Conservation (phyloP, 2,797 vertebrate species). For the Passerculus sandwichensis region DNA sequence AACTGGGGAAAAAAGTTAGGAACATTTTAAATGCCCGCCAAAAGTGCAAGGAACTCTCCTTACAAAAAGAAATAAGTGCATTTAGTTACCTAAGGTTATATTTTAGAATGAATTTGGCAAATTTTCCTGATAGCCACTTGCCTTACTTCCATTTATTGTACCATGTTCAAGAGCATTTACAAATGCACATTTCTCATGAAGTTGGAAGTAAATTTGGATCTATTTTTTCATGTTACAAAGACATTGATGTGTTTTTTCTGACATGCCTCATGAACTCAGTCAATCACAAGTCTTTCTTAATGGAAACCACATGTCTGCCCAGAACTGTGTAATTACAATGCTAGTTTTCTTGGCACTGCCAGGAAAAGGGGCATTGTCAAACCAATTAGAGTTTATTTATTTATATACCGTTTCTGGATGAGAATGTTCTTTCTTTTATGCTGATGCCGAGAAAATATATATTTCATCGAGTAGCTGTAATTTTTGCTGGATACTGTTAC, state of each 20-base stretch:
- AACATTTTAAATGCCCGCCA: slow-evolving; percentile 48
- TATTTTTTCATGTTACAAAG: slow-evolving; percentile 77
- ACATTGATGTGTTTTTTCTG: slow-evolving; percentile 83
- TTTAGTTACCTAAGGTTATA: slow-evolving; percentile 18
- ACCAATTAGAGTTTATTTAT: slow-evolving; percentile 88
- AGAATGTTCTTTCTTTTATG: slow-evolving; percentile 82
- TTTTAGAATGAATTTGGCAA: not conserved
- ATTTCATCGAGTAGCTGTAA: slow-evolving; percentile 77
- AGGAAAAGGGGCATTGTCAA: slow-evolving; percentile 85
- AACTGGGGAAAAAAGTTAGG: not conserved
- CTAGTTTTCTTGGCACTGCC: slow-evolving; percentile 84
- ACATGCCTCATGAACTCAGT: slow-evolving; percentile 85
- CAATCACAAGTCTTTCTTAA: slow-evolving; percentile 84
- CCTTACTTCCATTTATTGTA: slow-evolving; percentile 43
- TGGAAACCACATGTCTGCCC: slow-evolving; percentile 86
- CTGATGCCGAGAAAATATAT: slow-evolving; percentile 80
- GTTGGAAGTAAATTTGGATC: slow-evolving; percentile 76
- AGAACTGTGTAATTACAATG: slow-evolving; percentile 84
- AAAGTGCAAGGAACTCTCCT: slow-evolving; percentile 47
- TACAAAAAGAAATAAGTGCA: slow-evolving; percentile 18
- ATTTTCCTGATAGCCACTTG: not conserved
- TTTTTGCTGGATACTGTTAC: slow-evolving; percentile 71
- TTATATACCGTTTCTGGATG: slow-evolving; percentile 83
- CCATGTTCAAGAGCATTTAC: slow-evolving; percentile 52
- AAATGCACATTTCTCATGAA: slow-evolving; percentile 73